These are phyloP conservation scores for Paralichthys olivaceus DNA, from an alignment of 2,113 vertebrate genomes.

Conservation along the genomic window DNA sequence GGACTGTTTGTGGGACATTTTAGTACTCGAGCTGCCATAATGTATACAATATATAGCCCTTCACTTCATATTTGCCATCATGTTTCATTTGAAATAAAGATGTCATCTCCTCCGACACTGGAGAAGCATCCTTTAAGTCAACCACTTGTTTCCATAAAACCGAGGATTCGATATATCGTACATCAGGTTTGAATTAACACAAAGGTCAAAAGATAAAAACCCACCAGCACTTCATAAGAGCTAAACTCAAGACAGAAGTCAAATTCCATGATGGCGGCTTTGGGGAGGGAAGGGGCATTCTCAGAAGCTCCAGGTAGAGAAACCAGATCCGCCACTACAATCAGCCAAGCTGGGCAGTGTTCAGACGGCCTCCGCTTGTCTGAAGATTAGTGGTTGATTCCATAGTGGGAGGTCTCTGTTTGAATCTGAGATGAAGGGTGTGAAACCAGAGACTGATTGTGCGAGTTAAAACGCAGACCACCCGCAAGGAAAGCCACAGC, in stretches of 20 bases:
- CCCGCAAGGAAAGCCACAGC: conserved; percentile 55
- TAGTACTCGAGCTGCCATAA: conserved; percentile 10
- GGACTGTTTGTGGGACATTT: conserved; percentile 14
- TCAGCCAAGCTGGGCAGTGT: conserved; percentile 44
- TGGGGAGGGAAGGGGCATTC: conserved; percentile 13
- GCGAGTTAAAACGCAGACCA: conserved; percentile 68
- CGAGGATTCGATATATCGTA: background rate
- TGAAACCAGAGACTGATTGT: conserved; percentile 77
- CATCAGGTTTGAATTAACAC: background rate
- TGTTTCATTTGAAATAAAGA: conserved; percentile 15
- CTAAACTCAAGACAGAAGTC: background rate
- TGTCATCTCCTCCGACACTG: background rate
- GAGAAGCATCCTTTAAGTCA: background rate
- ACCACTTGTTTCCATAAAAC: background rate
- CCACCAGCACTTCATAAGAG: background rate
- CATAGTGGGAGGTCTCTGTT: conserved; percentile 73
- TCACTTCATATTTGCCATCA: conserved; percentile 5
- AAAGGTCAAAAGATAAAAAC: conserved; percentile 2
- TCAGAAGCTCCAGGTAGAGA: conserved; percentile 52
- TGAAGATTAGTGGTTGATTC: conserved; percentile 67
- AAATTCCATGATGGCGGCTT: conserved; percentile 12
- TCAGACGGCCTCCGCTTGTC: conserved; percentile 53
- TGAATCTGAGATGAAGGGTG: conserved; percentile 73
- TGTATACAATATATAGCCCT: background rate
- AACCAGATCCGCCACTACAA: conserved; percentile 54